Evolutionary conservation across 2,888 invertebrate genomes (phyloP).

Genomic region (Mesodorylaimus sp.): DNA sequence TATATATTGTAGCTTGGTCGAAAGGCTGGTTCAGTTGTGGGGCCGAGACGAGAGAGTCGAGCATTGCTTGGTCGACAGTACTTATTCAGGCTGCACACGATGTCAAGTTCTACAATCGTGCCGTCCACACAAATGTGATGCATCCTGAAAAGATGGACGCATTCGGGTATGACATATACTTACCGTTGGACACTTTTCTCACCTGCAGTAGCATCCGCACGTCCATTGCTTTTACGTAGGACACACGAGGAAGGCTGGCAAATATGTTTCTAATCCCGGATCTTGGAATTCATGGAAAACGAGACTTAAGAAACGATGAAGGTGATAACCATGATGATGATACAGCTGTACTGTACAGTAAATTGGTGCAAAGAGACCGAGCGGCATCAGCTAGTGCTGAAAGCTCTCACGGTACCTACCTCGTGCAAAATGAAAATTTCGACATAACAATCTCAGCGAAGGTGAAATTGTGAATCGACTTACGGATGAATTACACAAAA

Average conservation of each 20-base stretch:
- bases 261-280: conserved; percentile 27
- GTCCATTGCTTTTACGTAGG: conserved; percentile 29
- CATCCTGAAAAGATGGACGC: conserved; percentile 9
- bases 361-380: too few relatives aligned
- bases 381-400: too few relatives aligned
- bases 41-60: too few relatives aligned
- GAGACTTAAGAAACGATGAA: conserved; percentile 26
- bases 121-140: conserved; percentile 29
- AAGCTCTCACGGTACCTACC: conserved; percentile 11
- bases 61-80: too few relatives aligned
- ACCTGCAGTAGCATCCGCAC: conserved; percentile 28
- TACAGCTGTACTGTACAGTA: too few relatives aligned
- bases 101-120: conserved; percentile 30
- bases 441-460: too few relatives aligned
- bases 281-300: conserved; percentile 25
- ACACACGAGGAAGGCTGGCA: conserved; percentile 26
- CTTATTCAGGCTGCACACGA: conserved; percentile 27
- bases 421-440: conserved; percentile 22
- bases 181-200: neutral
- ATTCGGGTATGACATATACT: neutral
- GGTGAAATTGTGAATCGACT: conserved; percentile 18
- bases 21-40: too few relatives aligned
- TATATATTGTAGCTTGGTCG: too few relatives aligned
- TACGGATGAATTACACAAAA: conserved; percentile 23
- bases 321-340: too few relatives aligned